Percentiles rank a stretch among this genome's conserved stretches.
Evolutionary conservation across 2,113 vertebrate genomes (phyloP).

Genomic region (Cheilinus undulatus): DNA sequence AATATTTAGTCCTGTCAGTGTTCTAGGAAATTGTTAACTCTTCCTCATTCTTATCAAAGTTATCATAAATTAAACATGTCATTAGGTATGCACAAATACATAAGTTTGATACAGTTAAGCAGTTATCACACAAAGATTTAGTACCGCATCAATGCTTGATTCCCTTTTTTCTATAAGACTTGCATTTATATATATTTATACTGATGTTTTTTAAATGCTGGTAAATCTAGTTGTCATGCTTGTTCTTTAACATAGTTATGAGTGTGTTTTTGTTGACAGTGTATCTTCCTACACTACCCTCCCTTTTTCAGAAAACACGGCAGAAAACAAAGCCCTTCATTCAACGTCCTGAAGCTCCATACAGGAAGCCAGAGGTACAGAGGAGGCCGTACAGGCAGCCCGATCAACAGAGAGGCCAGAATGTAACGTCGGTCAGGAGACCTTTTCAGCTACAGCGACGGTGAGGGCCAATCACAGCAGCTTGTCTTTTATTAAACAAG

Average conservation of each 20-base stretch:
- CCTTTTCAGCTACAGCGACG: slow-evolving; percentile 86
- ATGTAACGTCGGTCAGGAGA: slow-evolving; percentile 76
- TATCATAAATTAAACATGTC: too few relatives aligned
- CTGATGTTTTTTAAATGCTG: not conserved
- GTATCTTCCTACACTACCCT: not conserved
- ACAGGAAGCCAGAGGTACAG: slow-evolving; percentile 86
- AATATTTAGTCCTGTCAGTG: too few relatives aligned
- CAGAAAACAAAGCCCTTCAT: slow-evolving; percentile 84
- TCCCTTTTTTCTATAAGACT: not conserved
- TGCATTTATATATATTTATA: too few relatives aligned
- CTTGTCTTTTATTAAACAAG: not conserved
- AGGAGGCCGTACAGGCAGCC: slow-evolving; percentile 84
- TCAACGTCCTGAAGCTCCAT: slow-evolving; percentile 81
- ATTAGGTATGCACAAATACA: too few relatives aligned
- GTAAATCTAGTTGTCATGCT: not conserved
- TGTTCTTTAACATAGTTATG: not conserved
- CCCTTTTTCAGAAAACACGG: slow-evolving; percentile 43
- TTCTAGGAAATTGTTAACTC: too few relatives aligned
- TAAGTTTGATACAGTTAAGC: too few relatives aligned
- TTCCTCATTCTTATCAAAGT: too few relatives aligned
- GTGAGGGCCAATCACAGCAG: slow-evolving; percentile 70
- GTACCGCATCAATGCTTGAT: too few relatives aligned
- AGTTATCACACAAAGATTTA: too few relatives aligned
- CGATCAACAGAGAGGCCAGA: slow-evolving; percentile 84
- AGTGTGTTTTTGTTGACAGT: not conserved